Percentiles rank a stretch among this genome's conserved stretches.
Evolutionary conservation across 2,797 vertebrate genomes (phyloP).

Genomic region (Ciconia nigra): DNA sequence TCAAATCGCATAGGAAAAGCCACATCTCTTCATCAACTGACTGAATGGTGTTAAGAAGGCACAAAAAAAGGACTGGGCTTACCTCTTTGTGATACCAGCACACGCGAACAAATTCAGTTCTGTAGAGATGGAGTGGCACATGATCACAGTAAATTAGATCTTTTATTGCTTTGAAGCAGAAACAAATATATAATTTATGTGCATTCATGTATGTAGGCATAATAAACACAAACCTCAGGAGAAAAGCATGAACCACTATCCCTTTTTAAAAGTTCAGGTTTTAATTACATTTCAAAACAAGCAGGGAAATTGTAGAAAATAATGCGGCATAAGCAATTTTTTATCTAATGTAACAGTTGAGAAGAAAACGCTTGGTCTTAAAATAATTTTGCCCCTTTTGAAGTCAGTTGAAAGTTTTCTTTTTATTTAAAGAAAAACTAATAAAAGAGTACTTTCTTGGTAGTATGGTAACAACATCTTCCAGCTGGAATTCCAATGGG

Average conservation of each 20-base stretch:
- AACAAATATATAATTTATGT: conserved; percentile 1
- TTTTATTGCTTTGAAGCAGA: neutral
- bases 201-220: neutral
- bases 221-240: neutral
- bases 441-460: neutral
- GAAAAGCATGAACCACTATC: neutral
- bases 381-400: neutral
- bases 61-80: neutral
- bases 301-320: neutral
- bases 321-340: neutral
- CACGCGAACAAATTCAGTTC: neutral
- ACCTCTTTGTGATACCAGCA: neutral
- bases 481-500: neutral
- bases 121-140: neutral
- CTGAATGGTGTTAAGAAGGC: neutral
- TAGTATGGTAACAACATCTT: neutral
- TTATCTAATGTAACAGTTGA: neutral
- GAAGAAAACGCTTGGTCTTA: neutral
- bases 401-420: neutral
- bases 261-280: neutral
- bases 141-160: neutral
- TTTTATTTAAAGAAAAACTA: neutral
- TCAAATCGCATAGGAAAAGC: neutral
- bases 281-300: conserved; percentile 23
- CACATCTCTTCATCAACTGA: neutral